These are phyloP conservation scores for Catocala fraxini DNA, from an alignment of 2,888 invertebrate species.

Conservation along the genomic window DNA sequence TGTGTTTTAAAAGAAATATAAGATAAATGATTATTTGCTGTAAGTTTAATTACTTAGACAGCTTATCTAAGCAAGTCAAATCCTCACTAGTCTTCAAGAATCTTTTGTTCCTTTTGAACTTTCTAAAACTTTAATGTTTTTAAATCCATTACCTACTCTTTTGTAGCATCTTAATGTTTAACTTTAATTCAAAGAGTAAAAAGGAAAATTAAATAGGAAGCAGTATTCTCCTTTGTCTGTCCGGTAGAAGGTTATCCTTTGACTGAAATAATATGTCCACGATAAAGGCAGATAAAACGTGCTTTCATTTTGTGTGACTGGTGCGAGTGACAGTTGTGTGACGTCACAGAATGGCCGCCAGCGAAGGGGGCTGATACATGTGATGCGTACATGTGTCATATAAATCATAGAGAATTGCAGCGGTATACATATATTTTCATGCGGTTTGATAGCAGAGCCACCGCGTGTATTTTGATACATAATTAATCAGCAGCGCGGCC, in stretches of 20 bases:
- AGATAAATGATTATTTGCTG: slow-evolving; percentile 34
- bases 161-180: slow-evolving; percentile 43
- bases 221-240: slow-evolving; percentile 51
- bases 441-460: slow-evolving; percentile 23
- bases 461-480: slow-evolving; percentile 31
- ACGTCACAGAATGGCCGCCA: slow-evolving; percentile 59
- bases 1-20: background rate
- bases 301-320: slow-evolving; percentile 67
- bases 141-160: slow-evolving; percentile 38
- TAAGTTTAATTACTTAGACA: slow-evolving; percentile 40
- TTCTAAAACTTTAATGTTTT: slow-evolving; percentile 45
- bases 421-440: slow-evolving; percentile 19
- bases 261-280: slow-evolving; percentile 64
- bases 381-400: slow-evolving; percentile 53
- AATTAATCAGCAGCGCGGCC: slow-evolving; percentile 3
- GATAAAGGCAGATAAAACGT: slow-evolving; percentile 72
- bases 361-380: slow-evolving; percentile 40
- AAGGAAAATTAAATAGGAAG: slow-evolving; percentile 42
- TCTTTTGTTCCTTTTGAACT: slow-evolving; percentile 49
- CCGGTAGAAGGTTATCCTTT: slow-evolving; percentile 58
- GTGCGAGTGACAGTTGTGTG: slow-evolving; percentile 70
- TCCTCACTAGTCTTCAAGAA: slow-evolving; percentile 30
- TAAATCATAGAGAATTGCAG: slow-evolving; percentile 59
- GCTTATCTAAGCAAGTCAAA: slow-evolving; percentile 41
- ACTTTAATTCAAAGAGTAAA: slow-evolving; percentile 41